Conservation (phyloP, 2,888 invertebrate genomes). For the Diplolepis rosae region DNA sequence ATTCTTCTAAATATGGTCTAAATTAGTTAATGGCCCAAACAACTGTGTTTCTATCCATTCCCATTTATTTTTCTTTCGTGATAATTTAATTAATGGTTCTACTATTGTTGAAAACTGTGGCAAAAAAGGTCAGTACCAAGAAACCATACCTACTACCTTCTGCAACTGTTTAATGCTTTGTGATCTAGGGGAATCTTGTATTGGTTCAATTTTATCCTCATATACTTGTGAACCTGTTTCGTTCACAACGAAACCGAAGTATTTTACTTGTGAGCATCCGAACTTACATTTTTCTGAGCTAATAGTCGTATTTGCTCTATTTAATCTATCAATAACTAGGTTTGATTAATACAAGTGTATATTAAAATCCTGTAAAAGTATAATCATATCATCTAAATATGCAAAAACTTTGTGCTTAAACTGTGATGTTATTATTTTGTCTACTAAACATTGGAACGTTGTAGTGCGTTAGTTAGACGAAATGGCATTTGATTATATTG, state of each 20-base stretch:
- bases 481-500: constrained; percentile 45
- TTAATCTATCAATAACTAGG: constrained; percentile 12
- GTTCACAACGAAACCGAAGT: constrained; percentile 57
- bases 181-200: constrained; percentile 47
- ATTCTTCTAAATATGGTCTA: constrained; percentile 47
- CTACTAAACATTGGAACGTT: constrained; percentile 46
- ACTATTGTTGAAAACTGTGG: constrained; percentile 43
- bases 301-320: constrained; percentile 27
- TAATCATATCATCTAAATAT: constrained; percentile 46
- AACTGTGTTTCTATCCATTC: background rate
- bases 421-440: constrained; percentile 38
- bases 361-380: constrained; percentile 40
- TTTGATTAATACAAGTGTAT: constrained; percentile 33
- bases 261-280: constrained; percentile 43
- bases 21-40: constrained; percentile 42
- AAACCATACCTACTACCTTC: constrained; percentile 54
- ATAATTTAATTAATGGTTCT: constrained; percentile 40
- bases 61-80: background rate
- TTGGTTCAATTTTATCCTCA: constrained; percentile 37
- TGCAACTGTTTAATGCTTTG: constrained; percentile 46
- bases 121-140: constrained; percentile 57
- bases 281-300: constrained; percentile 42
- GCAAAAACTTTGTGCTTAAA: constrained; percentile 40
- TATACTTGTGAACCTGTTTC: constrained; percentile 45
- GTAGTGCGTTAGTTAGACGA: constrained; percentile 45